phyloP scores from a whole-genome alignment of 2,113 vertebrate genomes.

The Pholis gunnellus region DNA sequence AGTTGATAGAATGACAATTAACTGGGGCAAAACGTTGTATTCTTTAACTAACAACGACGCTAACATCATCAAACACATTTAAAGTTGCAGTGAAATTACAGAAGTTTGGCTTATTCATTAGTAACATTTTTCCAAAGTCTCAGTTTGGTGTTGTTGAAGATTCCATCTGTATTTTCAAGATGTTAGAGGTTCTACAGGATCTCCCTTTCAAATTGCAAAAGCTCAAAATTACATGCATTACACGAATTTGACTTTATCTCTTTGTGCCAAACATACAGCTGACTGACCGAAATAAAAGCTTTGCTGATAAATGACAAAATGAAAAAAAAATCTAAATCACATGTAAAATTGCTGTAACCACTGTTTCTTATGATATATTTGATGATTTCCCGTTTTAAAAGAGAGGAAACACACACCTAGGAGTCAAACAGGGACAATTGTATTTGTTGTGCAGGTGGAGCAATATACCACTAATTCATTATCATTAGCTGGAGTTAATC shows the following conservation, averaged over 20 bases:
- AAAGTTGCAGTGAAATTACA: not conserved
- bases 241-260: too few species aligned
- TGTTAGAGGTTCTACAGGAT: too few species aligned
- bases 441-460: constrained; percentile 61
- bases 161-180: not conserved
- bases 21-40: not conserved
- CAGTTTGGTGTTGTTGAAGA: not conserved
- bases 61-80: not conserved
- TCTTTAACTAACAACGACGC: not conserved
- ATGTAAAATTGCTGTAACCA: not conserved
- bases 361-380: not conserved
- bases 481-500: constrained; percentile 79
- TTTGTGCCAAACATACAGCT: not conserved
- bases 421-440: constrained; percentile 35
- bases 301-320: not conserved
- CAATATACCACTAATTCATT: constrained; percentile 71
- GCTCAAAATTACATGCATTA: not conserved
- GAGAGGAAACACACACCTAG: not conserved
- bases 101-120: not conserved
- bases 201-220: not conserved
- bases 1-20: not conserved
- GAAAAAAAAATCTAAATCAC: not conserved
- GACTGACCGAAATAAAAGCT: not conserved
- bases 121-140: not conserved
- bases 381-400: not conserved